phyloP scores from a whole-genome alignment of 2,113 vertebrate genomes.

The Nanorana parkeri region DNA sequence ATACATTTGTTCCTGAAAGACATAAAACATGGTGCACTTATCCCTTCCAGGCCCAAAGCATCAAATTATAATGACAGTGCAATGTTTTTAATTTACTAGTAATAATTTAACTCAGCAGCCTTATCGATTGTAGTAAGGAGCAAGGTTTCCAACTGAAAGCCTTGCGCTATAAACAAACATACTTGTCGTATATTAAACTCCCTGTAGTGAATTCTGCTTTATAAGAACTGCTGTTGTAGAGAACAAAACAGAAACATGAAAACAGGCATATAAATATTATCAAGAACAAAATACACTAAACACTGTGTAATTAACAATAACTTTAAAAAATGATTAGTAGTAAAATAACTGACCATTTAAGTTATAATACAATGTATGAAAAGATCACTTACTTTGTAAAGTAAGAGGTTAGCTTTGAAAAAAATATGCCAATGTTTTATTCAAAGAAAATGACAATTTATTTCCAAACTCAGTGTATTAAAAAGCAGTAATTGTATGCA shows the following conservation, averaged over 20 bases:
- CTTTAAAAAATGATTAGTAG: no score
- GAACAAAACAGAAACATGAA: conserved; percentile 4
- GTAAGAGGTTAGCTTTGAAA: no score
- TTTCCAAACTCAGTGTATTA: no score
- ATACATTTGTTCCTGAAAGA: neutral
- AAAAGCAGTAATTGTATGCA: no score
- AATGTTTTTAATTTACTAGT: conserved; percentile 1
- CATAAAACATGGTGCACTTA: conserved; percentile 14
- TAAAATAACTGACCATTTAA: no score
- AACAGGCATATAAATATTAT: neutral
- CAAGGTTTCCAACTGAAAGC: neutral
- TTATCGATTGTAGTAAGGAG: conserved; percentile 14
- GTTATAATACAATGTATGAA: no score
- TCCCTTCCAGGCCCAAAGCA: neutral
- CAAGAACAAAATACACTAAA: neutral
- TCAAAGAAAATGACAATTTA: no score
- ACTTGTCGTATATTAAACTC: neutral
- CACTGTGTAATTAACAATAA: neutral
- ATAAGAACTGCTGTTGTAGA: neutral
- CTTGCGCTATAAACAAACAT: conserved; percentile 20
- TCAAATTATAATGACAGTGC: neutral
- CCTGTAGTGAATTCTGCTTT: neutral
- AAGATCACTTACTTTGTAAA: no score
- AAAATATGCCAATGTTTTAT: no score
- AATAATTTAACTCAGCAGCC: conserved; percentile 10